Base-by-base conservation (phyloP, 2,113 vertebrate genomes). In the Lampris megalopsis region DNA sequence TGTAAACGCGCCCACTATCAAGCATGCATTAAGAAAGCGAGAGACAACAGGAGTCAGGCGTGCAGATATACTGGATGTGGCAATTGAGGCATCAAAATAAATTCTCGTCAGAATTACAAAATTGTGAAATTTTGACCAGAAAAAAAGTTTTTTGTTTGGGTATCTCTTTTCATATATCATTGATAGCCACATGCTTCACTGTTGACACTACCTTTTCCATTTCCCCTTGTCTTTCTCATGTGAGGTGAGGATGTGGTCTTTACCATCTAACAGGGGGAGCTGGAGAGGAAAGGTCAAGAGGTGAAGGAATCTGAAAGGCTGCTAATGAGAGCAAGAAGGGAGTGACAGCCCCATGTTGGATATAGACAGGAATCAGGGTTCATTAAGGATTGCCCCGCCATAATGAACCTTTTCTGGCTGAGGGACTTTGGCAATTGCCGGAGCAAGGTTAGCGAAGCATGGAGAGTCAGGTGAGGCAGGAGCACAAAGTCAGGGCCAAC, bases 361-460 rank as follows among this genome's bases (percentile, higher is more conserved):
- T 56, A 54, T 62, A 60, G 66, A 81, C 11, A 65, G 2, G 42
- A 68, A 77, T 86, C 73, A 78, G 57, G 81, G 76, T 83, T 82
- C 83, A 75, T 73, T 72, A 79, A 43, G 61, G 58, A 56, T 73
- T 70, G 68, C 35, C 52, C 41, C 47, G 9, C 43, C 59, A 63
- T 82, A 87, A 88, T 81, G 52, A 85, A 79, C 57, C 53, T 74
- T 79, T 90, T 90, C 72, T 58, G 0, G 68, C 63, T 77, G 56
- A 79, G 40, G 59, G 68, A 41, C 76, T 84, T 79, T 45, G 73
- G 66, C 77, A 79, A 76, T 77, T 7, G 1, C 65, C 74, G 73
- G 65, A 79, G 63, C 73, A 56, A 69, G 36, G 64, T 53, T 66
- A 58, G 58, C 75, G 81, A 83, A 63, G 82, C 80, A 68, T 77